These are phyloP conservation scores for Panagrolaimus sp. DNA, from an alignment of 1,140 invertebrate species.

Conservation along the genomic window DNA sequence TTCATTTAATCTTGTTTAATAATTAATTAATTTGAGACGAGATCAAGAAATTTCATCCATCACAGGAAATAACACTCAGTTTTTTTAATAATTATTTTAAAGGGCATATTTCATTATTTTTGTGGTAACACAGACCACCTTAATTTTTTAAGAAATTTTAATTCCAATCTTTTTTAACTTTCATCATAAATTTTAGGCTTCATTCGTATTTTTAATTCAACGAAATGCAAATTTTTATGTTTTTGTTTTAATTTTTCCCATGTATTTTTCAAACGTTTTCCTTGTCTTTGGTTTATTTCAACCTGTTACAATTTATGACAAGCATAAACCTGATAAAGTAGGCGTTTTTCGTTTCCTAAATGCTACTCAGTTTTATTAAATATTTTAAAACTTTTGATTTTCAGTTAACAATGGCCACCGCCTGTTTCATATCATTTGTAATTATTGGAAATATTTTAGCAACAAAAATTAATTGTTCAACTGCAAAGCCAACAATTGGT, in stretches of 20 bases:
- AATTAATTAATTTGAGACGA: no score
- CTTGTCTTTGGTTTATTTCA: slow-evolving; percentile 4
- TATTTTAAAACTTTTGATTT: background rate
- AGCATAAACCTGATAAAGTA: slow-evolving; percentile 7
- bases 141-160: no score
- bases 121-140: no score
- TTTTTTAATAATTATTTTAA: no score
- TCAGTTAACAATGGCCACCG: background rate
- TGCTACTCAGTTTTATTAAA: background rate
- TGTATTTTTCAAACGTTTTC: slow-evolving; percentile 12
- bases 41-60: no score
- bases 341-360: background rate
- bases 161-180: no score
- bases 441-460: background rate
- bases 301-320: background rate
- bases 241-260: background rate
- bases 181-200: background rate
- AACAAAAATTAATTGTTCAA: background rate
- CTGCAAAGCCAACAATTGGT: no score
- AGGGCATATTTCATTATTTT: no score
- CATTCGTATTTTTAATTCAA: background rate
- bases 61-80: no score
- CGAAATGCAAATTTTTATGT: slow-evolving; percentile 2
- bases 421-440: background rate
- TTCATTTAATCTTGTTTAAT: no score